Evolutionary conservation across 2,797 vertebrate species (phyloP), one percentile per base, ranked within the genome.

Genomic region (Crypturellus tataupa): DNA sequence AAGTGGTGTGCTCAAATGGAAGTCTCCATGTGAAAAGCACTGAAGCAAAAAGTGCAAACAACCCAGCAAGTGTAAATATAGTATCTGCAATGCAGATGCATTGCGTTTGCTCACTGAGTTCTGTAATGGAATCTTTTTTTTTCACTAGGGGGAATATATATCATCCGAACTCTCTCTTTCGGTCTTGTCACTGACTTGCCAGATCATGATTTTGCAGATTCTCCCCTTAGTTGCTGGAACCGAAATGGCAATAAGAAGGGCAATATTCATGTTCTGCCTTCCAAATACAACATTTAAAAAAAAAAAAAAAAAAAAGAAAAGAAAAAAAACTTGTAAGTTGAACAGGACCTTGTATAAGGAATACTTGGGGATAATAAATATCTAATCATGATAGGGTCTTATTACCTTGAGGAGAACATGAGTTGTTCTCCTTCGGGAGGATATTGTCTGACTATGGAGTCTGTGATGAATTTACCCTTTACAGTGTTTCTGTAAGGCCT

Each of bases 301-400:
- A n/a, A n/a, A n/a, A n/a, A n/a, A n/a, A n/a, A n/a, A n/a, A n/a
- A n/a, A n/a, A n/a, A n/a, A n/a, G n/a, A n/a, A n/a, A n/a, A n/a
- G n/a, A n/a, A n/a, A n/a, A n/a, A n/a, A 10, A 91, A 59, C 72
- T 79, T 76, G n/a, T 59, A 72, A 87, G 17, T 56, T 81, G 77
- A 86, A 72, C 46, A 62, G 0, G 0, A 89, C n/a, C 40, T 53
- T 75, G 80, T 49, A 91, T 49, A 91, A 77, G 85, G 82, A 83
- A 93, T 55, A 62, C 47, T 56, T 83, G 47, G 63, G 68, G 67
- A 72, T 67, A 89, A 92, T n/a, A 92, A 94, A 85, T 79, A 83
- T 62, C 67, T 91, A 79, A 80, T 65, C 49, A 75, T 89, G 89
- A 67, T 46, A 76, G 56, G 53, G 55, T 12, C 23, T 85, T 81